These are phyloP conservation scores for Strigamia maritima DNA, from an alignment of 2,888 invertebrate genomes.

Conservation along the genomic window DNA sequence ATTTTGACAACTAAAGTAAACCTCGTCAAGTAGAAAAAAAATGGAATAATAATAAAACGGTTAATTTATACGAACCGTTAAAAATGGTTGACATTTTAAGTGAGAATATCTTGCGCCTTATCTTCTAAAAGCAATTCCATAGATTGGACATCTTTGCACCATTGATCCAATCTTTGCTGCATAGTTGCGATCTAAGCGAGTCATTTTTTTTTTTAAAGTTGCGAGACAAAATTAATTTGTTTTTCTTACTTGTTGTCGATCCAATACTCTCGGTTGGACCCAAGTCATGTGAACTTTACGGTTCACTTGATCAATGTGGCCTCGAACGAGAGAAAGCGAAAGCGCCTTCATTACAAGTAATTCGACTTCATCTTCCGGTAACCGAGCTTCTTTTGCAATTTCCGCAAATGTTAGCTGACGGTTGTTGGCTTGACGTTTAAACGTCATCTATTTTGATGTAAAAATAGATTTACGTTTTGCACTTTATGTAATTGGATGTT, in stretches of 20 bases:
- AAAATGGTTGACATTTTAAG: neutral
- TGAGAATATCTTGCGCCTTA: constrained; percentile 73
- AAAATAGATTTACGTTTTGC: neutral
- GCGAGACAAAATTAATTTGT: neutral
- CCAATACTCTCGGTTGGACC: constrained; percentile 79
- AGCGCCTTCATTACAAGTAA: constrained; percentile 96
- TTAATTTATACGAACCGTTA: neutral
- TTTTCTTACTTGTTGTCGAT: constrained; percentile 59
- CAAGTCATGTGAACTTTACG: constrained; percentile 73
- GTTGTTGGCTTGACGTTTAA: constrained; percentile 84
- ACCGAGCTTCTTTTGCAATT: constrained; percentile 78
- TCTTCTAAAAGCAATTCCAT: constrained; percentile 72
- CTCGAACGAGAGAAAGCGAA: constrained; percentile 87
- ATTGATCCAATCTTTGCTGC: constrained; percentile 67
- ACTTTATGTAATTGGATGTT: too few relatives aligned
- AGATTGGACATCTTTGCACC: constrained; percentile 69
- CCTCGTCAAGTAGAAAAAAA: neutral
- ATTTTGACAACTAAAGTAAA: neutral
- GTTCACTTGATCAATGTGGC: constrained; percentile 89
- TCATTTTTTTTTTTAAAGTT: neutral
- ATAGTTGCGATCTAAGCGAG: constrained; percentile 63
- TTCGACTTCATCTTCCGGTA: constrained; percentile 83
- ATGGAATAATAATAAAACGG: neutral
- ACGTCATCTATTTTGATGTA: constrained; percentile 78
- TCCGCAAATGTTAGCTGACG: constrained; percentile 82